Base-by-base conservation (phyloP, 2,888 invertebrate species). In the Ophioninae sp. region DNA sequence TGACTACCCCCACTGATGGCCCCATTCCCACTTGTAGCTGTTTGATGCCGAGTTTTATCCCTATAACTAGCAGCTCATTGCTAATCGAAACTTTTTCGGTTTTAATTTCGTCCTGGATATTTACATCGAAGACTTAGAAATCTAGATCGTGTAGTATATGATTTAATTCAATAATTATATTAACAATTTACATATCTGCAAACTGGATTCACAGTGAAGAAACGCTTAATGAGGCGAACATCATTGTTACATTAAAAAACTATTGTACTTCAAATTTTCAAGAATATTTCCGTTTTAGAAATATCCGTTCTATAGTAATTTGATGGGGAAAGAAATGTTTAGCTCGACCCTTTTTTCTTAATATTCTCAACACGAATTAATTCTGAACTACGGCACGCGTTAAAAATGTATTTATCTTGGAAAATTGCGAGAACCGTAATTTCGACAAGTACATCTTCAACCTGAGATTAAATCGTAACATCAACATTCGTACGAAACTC, bases 11-110 rank as follows among this genome's bases (percentile, higher is more conserved):
- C 23, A 44, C 23, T 22, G 23, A 68, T 68, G 44, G 68, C 51
- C 23, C 51, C 44, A 17, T 2, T 22, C 23, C 17, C 20, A 44
- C 22, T 44, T 23, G 23, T 51, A 23, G 68, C 51, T 51, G 23
- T 51, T 68, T 41, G 22, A 17, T 23, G 17, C 44, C 68, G 51
- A 13, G 68, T 68, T 23, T 8, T 23, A 23, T 23, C 23, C 23
- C 44, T 22, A 68, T 68, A 68, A 51, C 68, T 51, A 68, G 23
- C 23, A 68, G 68, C 8, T 68, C 68, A 51, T 68, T 51, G 68
- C 51, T 8, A 44, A 51, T 8, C 23, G 7, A 22, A 51, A 51
- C 51, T 51, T 51, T 20, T 17, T 17, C 8, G 51, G 20, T 20
- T 51, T 68, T 61, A 41, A 23, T 41, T 61, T 59, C 59, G 20